phyloP scores from a whole-genome alignment of 2,797 vertebrate genomes.

The Setipinna tenuifilis region DNA sequence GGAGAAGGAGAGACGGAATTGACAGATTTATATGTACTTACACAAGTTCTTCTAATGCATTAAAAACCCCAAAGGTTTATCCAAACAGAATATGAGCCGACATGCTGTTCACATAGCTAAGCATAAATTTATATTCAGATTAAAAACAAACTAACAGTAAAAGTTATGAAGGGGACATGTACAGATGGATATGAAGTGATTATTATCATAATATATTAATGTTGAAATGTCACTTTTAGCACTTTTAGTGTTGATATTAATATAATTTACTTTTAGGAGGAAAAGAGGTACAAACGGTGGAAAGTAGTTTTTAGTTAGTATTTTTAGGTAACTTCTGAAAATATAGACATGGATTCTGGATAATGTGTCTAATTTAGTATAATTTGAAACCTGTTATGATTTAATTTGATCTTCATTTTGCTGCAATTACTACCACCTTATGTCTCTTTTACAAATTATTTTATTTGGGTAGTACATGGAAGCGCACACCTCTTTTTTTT shows the following conservation, averaged over 20 bases:
- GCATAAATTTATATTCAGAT: conserved; percentile 47
- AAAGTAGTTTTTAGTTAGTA: neutral
- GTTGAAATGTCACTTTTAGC: neutral
- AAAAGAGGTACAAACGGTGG: neutral
- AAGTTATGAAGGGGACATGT: neutral
- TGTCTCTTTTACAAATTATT: conserved; percentile 35
- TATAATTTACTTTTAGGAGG: conserved; percentile 26
- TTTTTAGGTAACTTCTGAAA: conserved; percentile 24
- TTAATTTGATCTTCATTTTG: conserved; percentile 56
- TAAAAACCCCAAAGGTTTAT: conserved; percentile 62
- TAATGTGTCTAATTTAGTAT: conserved; percentile 53
- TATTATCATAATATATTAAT: neutral
- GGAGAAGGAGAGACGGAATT: conserved; percentile 54
- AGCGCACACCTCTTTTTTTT: neutral
- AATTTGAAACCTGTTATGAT: conserved; percentile 57
- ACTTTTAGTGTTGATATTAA: neutral
- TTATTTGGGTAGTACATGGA: neutral
- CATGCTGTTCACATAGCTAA: conserved; percentile 52
- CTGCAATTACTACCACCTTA: conserved; percentile 49
- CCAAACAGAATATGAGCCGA: conserved; percentile 45
- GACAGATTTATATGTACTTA: conserved; percentile 60
- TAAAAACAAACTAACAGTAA: conserved; percentile 14
- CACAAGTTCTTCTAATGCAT: conserved; percentile 58
- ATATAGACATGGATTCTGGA: conserved; percentile 28
- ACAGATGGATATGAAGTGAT: neutral